Base-by-base conservation (phyloP, 2,888 invertebrate genomes). In the Sminthurides aquaticus region DNA sequence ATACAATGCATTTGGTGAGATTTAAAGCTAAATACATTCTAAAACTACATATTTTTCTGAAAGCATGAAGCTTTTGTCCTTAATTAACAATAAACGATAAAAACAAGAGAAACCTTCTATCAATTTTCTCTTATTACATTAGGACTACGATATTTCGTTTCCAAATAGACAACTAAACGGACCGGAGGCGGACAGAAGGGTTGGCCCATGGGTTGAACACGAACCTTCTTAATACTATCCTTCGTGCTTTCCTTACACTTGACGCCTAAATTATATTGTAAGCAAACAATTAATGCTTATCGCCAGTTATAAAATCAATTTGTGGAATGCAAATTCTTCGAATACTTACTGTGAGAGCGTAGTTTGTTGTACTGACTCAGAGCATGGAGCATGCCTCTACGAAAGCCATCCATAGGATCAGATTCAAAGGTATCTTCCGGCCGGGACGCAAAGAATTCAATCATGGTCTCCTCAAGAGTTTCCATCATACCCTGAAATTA, bases 401-500 rank as follows among this genome's bases (percentile, higher is more conserved):
- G 43, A 28, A 67, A 69, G 25, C 56, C 66, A 56, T 69, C 69
- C 57, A 67, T 29, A 18, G 69, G 67, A 26, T 49, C 28, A 20
- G 64, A 67, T 28, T 67, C 65, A 49, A 62, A 69, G 3, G 69
- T 69, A 26, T 58, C 62, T 18, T 64, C 49, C 18, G 66, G 67
- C 18, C 62, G 62, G 29, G 11, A 56, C 18, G 34, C 43, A 58
- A 64, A 69, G 49, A 67, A 69, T 20, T 66, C 62, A 2, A 69
- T n/a, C 25, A 69, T 11, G 24, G 58, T 59, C 22, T 67, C 69
- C 49, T 69, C 69, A 34, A 69, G 43, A 27, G 49, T 49, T 49
- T 69, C 69, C 64, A 69, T 65, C n/a, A 69, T 57, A 29, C 69
- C 68, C 68, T 68, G 56, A 27, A 28, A 57, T 20, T n/a, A 56